A percentile compares a stretch with the other conserved stretches of the same genome.
These are phyloP conservation scores for Zophobas morio DNA, from an alignment of 1,140 invertebrate genomes.

Conservation along the genomic window DNA sequence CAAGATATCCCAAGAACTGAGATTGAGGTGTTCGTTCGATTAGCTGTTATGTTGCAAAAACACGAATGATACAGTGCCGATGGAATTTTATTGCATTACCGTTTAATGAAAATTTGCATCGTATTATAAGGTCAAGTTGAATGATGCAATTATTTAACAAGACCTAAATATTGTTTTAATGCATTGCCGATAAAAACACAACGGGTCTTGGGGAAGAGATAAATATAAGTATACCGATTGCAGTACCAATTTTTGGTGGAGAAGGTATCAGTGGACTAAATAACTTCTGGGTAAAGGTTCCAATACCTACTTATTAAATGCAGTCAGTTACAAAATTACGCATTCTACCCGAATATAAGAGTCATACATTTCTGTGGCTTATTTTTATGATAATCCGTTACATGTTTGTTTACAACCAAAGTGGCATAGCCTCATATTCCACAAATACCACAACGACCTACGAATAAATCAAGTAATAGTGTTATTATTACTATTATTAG, in stretches of 20 bases:
- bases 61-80: slow-evolving; percentile 20
- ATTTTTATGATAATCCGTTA: no score
- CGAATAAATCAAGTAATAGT: no score
- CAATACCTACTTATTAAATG: no score
- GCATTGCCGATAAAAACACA: neutral
- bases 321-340: no score
- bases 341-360: no score
- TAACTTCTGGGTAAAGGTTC: neutral
- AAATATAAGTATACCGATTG: neutral
- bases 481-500: no score
- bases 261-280: neutral
- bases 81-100: slow-evolving; percentile 33
- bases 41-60: slow-evolving; percentile 29
- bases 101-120: slow-evolving; percentile 42
- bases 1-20: neutral
- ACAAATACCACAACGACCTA: no score
- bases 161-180: slow-evolving; percentile 18
- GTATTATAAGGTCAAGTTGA: slow-evolving; percentile 36
- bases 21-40: slow-evolving; percentile 6
- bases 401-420: no score
- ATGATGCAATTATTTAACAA: slow-evolving; percentile 29
- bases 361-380: no score
- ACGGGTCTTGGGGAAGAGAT: neutral
- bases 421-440: no score
- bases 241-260: neutral